A percentile compares a stretch with the other conserved stretches of the same genome.
Evolutionary conservation across 2,113 vertebrate genomes (phyloP).

Genomic region (Microcebus ravelobensis): DNA sequence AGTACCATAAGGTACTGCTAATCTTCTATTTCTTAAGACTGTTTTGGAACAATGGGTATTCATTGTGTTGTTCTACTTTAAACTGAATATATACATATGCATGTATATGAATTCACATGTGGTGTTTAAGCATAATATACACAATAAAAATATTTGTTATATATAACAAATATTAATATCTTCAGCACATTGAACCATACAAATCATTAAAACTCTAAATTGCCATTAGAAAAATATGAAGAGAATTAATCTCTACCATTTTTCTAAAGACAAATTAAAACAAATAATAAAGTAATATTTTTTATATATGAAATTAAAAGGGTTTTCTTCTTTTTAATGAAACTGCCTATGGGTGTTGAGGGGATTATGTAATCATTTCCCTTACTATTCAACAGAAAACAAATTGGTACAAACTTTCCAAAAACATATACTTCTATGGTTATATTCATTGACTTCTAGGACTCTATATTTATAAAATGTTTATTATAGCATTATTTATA

Average conservation of each 20-base stretch:
- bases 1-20: neutral
- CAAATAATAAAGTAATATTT: slow-evolving; percentile 34
- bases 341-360: neutral
- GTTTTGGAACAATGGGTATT: neutral
- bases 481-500: slow-evolving; percentile 57
- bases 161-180: neutral
- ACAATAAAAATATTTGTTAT: neutral
- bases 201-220: slow-evolving; percentile 22
- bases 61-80: neutral
- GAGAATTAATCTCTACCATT: slow-evolving; percentile 20
- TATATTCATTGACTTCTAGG: slow-evolving; percentile 46
- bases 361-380: neutral
- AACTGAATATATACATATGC: neutral
- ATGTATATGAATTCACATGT: neutral
- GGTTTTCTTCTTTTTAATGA: slow-evolving; percentile 6
- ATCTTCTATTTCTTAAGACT: neutral
- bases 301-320: slow-evolving; percentile 30
- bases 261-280: slow-evolving; percentile 58
- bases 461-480: neutral
- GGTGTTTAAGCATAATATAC: neutral
- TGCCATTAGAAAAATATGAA: neutral
- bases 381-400: neutral
- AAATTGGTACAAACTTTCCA: slow-evolving; percentile 51
- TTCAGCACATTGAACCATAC: neutral
- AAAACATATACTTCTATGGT: slow-evolving; percentile 32